Base-by-base conservation (phyloP, 2,797 vertebrate genomes). In the Neostethus bicornis region DNA sequence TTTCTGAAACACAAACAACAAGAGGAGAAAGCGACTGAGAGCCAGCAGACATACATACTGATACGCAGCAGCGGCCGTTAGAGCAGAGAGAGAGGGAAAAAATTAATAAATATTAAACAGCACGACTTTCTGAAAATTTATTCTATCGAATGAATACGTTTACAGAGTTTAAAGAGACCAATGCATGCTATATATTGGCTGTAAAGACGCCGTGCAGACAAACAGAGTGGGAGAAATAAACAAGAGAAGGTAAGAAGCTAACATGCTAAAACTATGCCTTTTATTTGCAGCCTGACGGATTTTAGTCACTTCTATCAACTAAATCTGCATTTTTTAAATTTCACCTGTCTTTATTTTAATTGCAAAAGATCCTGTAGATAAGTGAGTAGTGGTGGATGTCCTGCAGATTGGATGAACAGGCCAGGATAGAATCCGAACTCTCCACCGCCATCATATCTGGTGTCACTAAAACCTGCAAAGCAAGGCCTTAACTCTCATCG, bases 1-100 rank as follows among this genome's bases (percentile, higher is more conserved):
- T 95, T 94, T 93, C 90, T 91, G 91, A 94, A 94, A 95, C 94
- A 94, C 94, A 95, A 94, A 95, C 94, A 95, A 92, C 92, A 92
- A 93, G 90, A 92, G 90, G 88, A 90, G 88, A 75, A n/a, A 90
- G 87, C 85, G 87, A 88, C 70, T 51, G 60, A 80, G 75, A 88
- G 81, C 83, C 80, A 87, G 89, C 84, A 86, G 88, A 90, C 84
- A 90, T 87, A n/a, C n/a, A 88, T 55, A 91, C 84, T 85, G 89
- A 90, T 89, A 91, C 91, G 87, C 89, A 91, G 86, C 87, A 89
- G 87, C 90, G 90, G 90, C 85, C 85, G 85, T 85, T 64, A 89
- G 88, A 85, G 85, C 84, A 81, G 86, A 85, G 77, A n/a, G n/a
- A n/a, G n/a, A n/a, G 66, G 75, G 39, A 34, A 26, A 66, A 65